phyloP scores from a whole-genome alignment of 37 sponge, comb jelly and placozoan species.

The Diacarnus erythraeanus region DNA sequence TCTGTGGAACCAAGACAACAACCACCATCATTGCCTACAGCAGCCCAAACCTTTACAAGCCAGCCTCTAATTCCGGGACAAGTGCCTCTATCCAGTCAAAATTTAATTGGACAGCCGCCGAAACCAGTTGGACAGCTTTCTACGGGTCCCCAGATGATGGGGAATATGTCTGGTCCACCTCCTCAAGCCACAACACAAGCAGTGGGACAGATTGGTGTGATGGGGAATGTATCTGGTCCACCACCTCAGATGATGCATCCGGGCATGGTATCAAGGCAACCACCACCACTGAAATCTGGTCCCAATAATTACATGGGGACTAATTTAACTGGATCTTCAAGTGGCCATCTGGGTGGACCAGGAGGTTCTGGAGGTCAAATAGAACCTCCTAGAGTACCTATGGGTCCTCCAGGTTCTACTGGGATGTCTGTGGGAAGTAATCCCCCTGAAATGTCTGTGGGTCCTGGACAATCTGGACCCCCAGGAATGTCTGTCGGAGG shows the following conservation, averaged over 20 bases:
- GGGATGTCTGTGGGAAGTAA: not conserved
- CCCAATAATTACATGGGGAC: not conserved
- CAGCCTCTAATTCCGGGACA: no score
- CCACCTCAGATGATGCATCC: slow-evolving; percentile 2
- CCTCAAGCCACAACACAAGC: no score
- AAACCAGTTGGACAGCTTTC: not conserved
- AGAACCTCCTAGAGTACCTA: not conserved
- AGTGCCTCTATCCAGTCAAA: not conserved
- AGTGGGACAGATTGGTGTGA: no score
- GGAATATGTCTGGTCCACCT: not conserved
- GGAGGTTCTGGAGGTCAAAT: no score
- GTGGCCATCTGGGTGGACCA: no score
- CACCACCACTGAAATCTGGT: not conserved
- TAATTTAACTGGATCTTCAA: no score
- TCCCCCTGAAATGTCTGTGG: not conserved
- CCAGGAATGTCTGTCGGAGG: not conserved
- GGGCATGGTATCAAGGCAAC: not conserved
- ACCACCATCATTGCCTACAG: not conserved
- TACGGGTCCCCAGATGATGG: not conserved
- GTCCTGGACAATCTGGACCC: no score
- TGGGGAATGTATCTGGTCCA: not conserved
- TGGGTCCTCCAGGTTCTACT: not conserved
- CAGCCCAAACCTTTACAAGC: not conserved
- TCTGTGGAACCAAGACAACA: no score
- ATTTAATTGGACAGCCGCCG: not conserved